Conservation (phyloP, 2,888 invertebrate species). For the Holacanthella duospinosa region DNA sequence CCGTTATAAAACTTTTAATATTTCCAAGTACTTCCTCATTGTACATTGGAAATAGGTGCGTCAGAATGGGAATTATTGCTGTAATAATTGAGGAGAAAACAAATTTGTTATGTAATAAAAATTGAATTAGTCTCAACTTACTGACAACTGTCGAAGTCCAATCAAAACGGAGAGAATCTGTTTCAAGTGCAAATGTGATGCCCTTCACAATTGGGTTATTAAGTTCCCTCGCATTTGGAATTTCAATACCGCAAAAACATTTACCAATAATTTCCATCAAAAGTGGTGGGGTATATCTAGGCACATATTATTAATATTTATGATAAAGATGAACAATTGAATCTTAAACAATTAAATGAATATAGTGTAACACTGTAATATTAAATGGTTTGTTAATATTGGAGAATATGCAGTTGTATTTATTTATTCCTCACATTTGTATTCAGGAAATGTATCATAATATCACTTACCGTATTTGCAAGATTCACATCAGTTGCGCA, state of each 20-base stretch:
- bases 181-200: not conserved
- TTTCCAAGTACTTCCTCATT: conserved; percentile 1
- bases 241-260: conserved; percentile 12
- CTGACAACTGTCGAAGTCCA: conserved; percentile 1
- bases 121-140: not conserved
- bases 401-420: no score
- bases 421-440: no score
- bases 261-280: conserved; percentile 10
- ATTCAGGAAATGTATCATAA: no score
- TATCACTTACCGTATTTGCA: no score
- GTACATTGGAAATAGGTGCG: conserved; percentile 4
- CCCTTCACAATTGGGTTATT: conserved; percentile 8
- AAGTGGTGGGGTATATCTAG: conserved; percentile 7
- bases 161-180: conserved; percentile 5
- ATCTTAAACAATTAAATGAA: not conserved
- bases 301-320: no score
- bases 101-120: not conserved
- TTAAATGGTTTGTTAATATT: no score
- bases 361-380: no score
- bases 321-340: not conserved
- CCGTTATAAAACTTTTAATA: conserved; percentile 4
- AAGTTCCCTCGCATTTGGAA: conserved; percentile 10
- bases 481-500: no score
- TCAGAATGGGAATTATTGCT: conserved; percentile 11
- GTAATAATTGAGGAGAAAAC: not conserved